Conservation (phyloP, 2,888 invertebrate species). For the Synergus gifuensis region DNA sequence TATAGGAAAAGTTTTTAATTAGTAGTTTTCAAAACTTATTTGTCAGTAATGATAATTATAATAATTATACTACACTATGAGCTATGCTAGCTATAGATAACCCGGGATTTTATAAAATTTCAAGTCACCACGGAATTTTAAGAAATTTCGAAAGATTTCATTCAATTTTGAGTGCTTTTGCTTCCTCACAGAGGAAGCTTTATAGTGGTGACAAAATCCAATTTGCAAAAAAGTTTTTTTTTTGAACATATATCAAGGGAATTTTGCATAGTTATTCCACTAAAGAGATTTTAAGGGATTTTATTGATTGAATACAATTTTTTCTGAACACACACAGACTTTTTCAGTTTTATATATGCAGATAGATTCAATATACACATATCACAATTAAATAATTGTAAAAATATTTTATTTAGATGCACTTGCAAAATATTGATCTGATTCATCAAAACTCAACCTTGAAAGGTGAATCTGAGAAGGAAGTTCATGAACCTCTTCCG, state of each 20-base stretch:
- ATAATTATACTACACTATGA: not conserved
- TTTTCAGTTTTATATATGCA: no score
- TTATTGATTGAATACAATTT: not conserved
- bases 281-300: no score
- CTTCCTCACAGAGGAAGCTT: no score
- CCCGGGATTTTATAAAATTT: no score
- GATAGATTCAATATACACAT: no score
- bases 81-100: not conserved
- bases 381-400: not conserved
- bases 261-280: no score
- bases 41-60: not conserved
- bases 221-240: no score
- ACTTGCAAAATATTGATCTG: not conserved
- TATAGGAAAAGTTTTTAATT: not conserved
- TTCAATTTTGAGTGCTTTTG: no score
- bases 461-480: not conserved
- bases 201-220: no score
- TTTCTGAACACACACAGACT: not conserved
- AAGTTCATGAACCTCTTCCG: slow-evolving; percentile 18
- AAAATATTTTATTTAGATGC: not conserved
- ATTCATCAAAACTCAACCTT: not conserved
- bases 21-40: not conserved
- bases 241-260: no score
- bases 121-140: no score
- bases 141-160: no score